A percentile compares a stretch with the other conserved stretches of the same genome.
Evolutionary conservation across 1,140 invertebrate species (phyloP).

Genomic region (Musca domestica): DNA sequence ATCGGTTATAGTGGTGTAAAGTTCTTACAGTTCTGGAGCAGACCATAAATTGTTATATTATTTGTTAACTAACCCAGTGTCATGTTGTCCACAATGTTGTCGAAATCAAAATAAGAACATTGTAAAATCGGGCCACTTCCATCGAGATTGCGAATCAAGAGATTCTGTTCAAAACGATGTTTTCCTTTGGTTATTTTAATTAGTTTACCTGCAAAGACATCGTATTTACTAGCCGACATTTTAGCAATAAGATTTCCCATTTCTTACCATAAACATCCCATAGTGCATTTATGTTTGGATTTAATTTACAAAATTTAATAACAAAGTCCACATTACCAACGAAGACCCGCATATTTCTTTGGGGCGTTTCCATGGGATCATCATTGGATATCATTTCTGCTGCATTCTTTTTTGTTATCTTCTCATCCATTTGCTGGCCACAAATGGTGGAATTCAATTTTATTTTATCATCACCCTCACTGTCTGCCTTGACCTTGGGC

Average conservation of each 20-base stretch:
- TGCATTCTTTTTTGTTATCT: neutral
- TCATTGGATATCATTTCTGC: neutral
- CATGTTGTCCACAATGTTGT: constrained; percentile 25
- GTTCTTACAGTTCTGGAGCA: no score
- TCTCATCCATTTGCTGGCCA: neutral
- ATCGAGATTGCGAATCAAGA: constrained; percentile 36
- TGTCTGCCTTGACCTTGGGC: constrained; percentile 10
- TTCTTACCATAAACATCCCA: constrained; percentile 46
- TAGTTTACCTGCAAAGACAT: constrained; percentile 35
- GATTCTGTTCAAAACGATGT: constrained; percentile 30
- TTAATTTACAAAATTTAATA: constrained; percentile 37
- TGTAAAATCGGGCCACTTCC: constrained; percentile 40
- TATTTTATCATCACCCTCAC: neutral
- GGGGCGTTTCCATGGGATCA: constrained; percentile 26
- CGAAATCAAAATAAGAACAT: constrained; percentile 43
- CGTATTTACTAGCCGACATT: no score
- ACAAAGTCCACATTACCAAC: constrained; percentile 43
- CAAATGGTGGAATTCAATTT: constrained; percentile 18
- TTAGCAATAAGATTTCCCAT: neutral
- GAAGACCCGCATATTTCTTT: constrained; percentile 32
- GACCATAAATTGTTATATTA: no score
- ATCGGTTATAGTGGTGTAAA: no score
- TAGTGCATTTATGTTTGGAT: constrained; percentile 38
- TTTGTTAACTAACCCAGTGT: neutral
- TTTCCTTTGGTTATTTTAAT: constrained; percentile 41